Conservation (phyloP, 2,113 vertebrate genomes). For the Osmerus mordax region DNA sequence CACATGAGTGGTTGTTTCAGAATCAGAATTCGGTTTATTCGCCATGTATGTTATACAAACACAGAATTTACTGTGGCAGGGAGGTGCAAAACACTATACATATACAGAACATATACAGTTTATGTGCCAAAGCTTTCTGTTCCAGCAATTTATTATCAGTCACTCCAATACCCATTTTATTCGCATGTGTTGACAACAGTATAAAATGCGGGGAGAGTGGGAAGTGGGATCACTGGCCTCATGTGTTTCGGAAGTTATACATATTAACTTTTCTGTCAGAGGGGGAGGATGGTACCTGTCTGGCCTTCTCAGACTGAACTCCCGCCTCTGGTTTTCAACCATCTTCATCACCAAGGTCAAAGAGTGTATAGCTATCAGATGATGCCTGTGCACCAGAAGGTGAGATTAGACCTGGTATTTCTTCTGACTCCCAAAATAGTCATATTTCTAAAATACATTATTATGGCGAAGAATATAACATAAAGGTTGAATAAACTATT, state of each 20-base stretch:
- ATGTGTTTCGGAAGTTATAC: slow-evolving; percentile 3
- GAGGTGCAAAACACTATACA: too few relatives aligned
- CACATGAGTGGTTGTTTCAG: neutral
- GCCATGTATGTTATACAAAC: too few relatives aligned
- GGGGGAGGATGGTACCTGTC: neutral
- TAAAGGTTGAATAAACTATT: neutral
- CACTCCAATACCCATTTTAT: too few relatives aligned
- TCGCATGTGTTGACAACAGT: neutral
- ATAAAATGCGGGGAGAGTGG: too few relatives aligned
- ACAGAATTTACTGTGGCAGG: too few relatives aligned
- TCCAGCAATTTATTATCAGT: too few relatives aligned
- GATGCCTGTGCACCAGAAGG: slow-evolving; percentile 19
- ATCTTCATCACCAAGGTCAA: slow-evolving; percentile 7
- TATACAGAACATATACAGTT: too few relatives aligned
- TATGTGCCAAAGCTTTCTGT: too few relatives aligned
- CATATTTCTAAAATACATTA: neutral
- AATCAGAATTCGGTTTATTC: too few relatives aligned
- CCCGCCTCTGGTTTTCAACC: neutral
- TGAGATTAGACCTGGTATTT: slow-evolving; percentile 21
- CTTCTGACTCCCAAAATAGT: neutral
- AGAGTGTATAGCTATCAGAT: slow-evolving; percentile 10
- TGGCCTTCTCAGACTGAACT: slow-evolving; percentile 2
- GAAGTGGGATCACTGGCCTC: neutral
- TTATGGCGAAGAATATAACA: neutral
- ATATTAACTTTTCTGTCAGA: slow-evolving; percentile 5